Evolutionary conservation across 2,113 vertebrate genomes (phyloP).

Genomic region (Acrocephalus arundinaceus): DNA sequence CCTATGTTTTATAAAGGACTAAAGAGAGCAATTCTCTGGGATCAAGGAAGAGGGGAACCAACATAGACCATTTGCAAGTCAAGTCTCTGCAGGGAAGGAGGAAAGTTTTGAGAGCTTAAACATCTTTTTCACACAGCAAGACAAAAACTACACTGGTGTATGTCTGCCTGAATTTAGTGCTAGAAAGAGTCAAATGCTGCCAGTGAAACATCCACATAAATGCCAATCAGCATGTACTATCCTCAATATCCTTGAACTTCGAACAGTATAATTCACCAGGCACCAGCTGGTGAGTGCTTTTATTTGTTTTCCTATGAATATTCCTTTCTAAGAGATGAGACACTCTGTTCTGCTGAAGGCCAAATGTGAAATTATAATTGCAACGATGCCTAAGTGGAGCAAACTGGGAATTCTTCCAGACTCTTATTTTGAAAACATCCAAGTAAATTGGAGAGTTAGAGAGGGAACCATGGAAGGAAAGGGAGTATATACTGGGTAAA

Average conservation of each 20-base stretch:
- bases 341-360: constrained; percentile 16
- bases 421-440: not conserved
- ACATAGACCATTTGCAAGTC: not conserved
- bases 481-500: fast-evolving
- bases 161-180: not conserved
- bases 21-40: not conserved
- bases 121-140: not conserved
- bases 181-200: not conserved
- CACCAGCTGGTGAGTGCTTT: constrained; percentile 55
- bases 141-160: not conserved
- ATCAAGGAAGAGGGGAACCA: not conserved
- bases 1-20: not conserved
- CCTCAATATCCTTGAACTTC: not conserved
- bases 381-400: not conserved
- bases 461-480: not conserved
- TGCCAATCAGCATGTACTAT: not conserved
- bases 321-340: constrained; percentile 25
- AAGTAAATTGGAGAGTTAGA: not conserved
- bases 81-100: not conserved
- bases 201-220: not conserved
- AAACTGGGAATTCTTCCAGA: constrained; percentile 1
- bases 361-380: constrained; percentile 33
- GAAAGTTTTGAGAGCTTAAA: not conserved
- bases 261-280: not conserved
- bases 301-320: constrained; percentile 50